phyloP scores from a whole-genome alignment of 2,113 vertebrate genomes.

The Oriolus oriolus region DNA sequence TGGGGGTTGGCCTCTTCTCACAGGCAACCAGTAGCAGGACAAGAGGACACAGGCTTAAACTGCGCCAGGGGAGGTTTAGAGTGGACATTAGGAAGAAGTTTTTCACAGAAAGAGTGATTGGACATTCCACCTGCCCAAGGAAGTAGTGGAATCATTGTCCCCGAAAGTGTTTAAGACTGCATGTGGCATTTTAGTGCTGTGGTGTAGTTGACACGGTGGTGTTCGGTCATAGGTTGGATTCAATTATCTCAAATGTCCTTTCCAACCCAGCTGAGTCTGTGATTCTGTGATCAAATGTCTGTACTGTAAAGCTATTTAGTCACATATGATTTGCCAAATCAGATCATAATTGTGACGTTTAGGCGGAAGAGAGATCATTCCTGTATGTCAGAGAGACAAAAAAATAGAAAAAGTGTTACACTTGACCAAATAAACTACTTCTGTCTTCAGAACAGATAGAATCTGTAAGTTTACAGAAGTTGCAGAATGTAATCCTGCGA shows the following conservation, averaged over 20 bases:
- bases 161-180: neutral
- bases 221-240: accelerated
- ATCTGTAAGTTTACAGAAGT: neutral
- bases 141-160: neutral
- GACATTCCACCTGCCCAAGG: too few species aligned
- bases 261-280: neutral
- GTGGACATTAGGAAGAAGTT: neutral
- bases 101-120: neutral
- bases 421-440: neutral
- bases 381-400: neutral
- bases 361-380: neutral
- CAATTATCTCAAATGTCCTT: neutral
- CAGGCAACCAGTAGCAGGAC: neutral
- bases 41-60: neutral
- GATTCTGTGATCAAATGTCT: neutral
- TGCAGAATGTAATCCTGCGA: neutral
- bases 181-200: neutral
- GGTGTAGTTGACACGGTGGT: neutral
- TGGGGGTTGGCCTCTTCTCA: accelerated
- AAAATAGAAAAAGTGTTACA: neutral
- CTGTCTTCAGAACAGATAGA: neutral
- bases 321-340: neutral
- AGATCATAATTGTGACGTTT: neutral
- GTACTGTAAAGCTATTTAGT: neutral
- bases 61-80: neutral